phyloP scores from a whole-genome alignment of 2,113 vertebrate species.

The Lagopus muta region DNA sequence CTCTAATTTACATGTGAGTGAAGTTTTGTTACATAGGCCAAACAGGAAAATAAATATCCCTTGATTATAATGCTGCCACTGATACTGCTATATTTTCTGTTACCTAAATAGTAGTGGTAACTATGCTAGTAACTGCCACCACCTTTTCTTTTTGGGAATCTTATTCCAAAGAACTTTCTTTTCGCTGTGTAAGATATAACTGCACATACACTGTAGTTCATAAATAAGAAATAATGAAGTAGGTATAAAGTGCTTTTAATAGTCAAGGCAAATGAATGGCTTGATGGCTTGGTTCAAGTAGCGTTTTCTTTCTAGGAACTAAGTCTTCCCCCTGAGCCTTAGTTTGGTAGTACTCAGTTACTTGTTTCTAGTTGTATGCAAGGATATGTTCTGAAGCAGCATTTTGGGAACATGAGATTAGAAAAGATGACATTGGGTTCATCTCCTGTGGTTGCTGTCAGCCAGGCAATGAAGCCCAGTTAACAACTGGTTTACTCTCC shows the following conservation, averaged over 20 bases:
- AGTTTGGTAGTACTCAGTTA: neutral
- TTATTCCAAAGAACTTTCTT: neutral
- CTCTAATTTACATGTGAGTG: neutral
- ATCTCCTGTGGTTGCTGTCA: neutral
- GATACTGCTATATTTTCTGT: neutral
- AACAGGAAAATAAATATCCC: neutral
- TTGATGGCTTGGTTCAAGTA: neutral
- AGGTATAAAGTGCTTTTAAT: neutral
- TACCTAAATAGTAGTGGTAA: too few species aligned
- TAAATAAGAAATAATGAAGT: neutral
- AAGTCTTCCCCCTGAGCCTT: neutral
- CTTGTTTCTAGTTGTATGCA: neutral
- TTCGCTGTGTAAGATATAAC: neutral
- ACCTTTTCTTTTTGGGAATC: neutral
- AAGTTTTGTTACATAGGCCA: neutral
- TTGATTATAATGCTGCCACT: rapidly evolving
- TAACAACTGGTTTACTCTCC: neutral
- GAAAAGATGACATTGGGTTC: neutral
- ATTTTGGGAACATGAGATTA: neutral
- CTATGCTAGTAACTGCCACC: neutral
- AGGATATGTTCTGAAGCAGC: neutral
- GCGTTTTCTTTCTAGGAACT: neutral
- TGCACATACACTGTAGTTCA: neutral
- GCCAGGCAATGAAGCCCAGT: neutral
- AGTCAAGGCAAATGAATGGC: neutral